A percentile compares a stretch with the other conserved stretches of the same genome.
phyloP scores from a whole-genome alignment of 1,140 invertebrate genomes.

The Cydia fagiglandana region DNA sequence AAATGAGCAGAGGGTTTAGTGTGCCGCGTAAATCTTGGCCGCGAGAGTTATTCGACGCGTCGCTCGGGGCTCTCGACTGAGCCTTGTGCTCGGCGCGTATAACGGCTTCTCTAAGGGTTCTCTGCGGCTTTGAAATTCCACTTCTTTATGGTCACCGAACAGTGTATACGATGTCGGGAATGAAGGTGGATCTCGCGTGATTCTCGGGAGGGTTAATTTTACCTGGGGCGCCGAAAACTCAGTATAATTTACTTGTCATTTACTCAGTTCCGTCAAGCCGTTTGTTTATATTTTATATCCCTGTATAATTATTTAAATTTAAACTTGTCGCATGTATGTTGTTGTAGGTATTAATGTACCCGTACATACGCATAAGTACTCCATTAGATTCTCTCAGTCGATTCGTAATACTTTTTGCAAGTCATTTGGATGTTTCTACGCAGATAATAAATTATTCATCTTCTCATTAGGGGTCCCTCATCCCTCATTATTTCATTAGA shows the following conservation, averaged over 20 bases:
- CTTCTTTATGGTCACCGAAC: slow-evolving; percentile 33
- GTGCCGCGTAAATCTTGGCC: slow-evolving; percentile 32
- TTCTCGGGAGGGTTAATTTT: background rate
- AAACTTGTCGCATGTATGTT: no score
- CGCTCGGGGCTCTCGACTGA: slow-evolving; percentile 19
- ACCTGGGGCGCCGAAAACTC: background rate
- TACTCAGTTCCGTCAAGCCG: background rate
- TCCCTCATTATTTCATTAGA: background rate
- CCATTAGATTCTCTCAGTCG: no score
- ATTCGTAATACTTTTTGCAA: no score
- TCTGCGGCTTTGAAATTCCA: slow-evolving; percentile 30
- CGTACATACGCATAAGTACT: no score
- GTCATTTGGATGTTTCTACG: slow-evolving; percentile 4
- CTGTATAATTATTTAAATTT: no score
- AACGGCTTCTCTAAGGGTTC: slow-evolving; percentile 18
- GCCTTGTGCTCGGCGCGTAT: slow-evolving; percentile 12
- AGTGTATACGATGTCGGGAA: slow-evolving; percentile 20
- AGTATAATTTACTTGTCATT: background rate
- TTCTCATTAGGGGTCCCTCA: background rate
- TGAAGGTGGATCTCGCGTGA: background rate
- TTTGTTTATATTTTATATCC: background rate
- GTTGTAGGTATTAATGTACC: no score
- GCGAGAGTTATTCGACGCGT: slow-evolving; percentile 29
- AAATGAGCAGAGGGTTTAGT: slow-evolving; percentile 34
- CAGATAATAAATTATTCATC: background rate